Base-by-base conservation (phyloP, 35 echinoderm and acorn worm genomes). In the Heliocidaris tuberculata region DNA sequence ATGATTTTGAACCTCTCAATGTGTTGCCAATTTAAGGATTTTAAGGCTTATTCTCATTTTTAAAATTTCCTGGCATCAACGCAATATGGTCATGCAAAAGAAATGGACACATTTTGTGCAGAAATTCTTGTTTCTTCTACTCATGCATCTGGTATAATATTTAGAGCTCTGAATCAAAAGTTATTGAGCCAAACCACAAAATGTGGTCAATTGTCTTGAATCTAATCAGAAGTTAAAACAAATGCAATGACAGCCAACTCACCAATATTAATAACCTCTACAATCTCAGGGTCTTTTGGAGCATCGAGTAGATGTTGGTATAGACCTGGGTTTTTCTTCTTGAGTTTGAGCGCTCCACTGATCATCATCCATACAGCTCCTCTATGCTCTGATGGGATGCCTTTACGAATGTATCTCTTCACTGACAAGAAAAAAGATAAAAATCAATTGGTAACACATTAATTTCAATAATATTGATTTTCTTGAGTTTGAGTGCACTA, bases 191-290 rank as follows among this genome's bases (percentile, higher is more conserved):
- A n/a, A n/a, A n/a, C n/a, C n/a, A n/a, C n/a, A n/a, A n/a, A n/a
- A n/a, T n/a, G n/a, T n/a, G n/a, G n/a, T n/a, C n/a, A n/a, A n/a
- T n/a, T n/a, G n/a, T n/a, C n/a, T n/a, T n/a, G n/a, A n/a, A 42
- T 42, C 35, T 42, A 42, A 42, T 42, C 35, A 1, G 35, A 42
- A 42, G 3, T 42, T 42, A 42, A 42, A 42, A 42, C 35, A 42
- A 42, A 42, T 42, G 35, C 35, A 42, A 89, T 47, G 15, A 89
- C 0, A 85, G 9, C 13, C 8, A 4, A 78, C 90, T 70, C 95
- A 99, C 98, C 98, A 71, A 94, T 99, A 86, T 97, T 96, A 49
- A 99, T 99, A 86, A 95, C 94, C 88, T 97, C 97, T 52, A 95
- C 52, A 71, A 97, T 86, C 29, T 95, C 89, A 30, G 70, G 92